phyloP scores from a whole-genome alignment of 2,113 vertebrate species.

The Lichenostomus cassidix region DNA sequence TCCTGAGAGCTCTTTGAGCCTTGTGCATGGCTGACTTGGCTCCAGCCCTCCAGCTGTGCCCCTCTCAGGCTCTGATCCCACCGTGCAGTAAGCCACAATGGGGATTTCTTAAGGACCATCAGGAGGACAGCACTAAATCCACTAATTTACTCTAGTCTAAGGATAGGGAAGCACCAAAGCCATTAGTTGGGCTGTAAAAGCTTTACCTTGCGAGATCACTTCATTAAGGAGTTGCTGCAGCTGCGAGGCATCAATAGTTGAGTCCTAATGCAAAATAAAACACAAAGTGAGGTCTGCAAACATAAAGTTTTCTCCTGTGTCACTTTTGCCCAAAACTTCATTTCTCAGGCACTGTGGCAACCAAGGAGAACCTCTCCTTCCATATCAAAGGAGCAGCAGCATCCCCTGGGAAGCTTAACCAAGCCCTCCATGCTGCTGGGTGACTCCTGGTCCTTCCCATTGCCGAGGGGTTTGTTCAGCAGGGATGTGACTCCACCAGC shows the following conservation, averaged over 20 bases:
- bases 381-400: neutral
- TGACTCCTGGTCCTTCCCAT: neutral
- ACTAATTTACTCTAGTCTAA: neutral
- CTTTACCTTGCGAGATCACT: conserved; percentile 70
- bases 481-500: neutral
- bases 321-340: neutral
- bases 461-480: neutral
- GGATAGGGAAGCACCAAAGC: neutral
- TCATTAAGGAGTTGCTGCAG: conserved; percentile 75
- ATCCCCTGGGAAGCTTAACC: accelerated
- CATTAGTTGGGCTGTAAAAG: neutral
- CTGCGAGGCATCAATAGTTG: conserved; percentile 61
- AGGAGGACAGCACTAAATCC: neutral
- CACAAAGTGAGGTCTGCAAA: neutral
- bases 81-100: neutral
- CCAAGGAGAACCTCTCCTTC: neutral
- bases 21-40: neutral
- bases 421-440: accelerated
- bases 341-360: neutral
- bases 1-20: neutral
- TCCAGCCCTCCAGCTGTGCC: neutral
- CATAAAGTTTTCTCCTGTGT: neutral
- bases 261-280: conserved; percentile 43
- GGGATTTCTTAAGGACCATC: neutral
- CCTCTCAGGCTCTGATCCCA: neutral